Base-by-base conservation (phyloP, 2,888 invertebrate species). In the Urechis unicinctus region DNA sequence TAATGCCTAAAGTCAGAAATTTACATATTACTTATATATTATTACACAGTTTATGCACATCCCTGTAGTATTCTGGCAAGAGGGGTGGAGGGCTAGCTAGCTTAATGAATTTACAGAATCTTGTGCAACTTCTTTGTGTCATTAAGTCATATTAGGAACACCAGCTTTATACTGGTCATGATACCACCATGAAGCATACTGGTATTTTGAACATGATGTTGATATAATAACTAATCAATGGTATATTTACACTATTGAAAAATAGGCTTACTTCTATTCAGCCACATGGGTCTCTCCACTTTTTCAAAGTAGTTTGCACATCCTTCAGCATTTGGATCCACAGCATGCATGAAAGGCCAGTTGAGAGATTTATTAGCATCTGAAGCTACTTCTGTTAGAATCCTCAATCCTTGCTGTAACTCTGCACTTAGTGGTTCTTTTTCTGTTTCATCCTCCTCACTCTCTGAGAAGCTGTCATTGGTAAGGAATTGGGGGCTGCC, bases 201-300 rank as follows among this genome's bases (percentile, higher is more conserved):
- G n/a, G n/a, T n/a, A n/a, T 17, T 48, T 4, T 22, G 13, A 17
- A 45, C 13, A 9, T 17, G 45, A 17, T 17, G 22, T 17, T 17
- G 6, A 45, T n/a, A 48, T 25, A 48, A 25, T 48, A 13, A 48
- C 9, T 6, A n/a, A 22, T 21, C 22, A n/a, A 9, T 50, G 36
- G 21, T 30, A 28, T 5, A 28, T 24, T 28, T 2, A n/a, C n/a
- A 3, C 17, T 49, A 28, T 49, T 3, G 28, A 2, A 17, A 22
- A 36, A 21, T 21, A 28, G 30, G 6, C 78, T 72, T 66, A 81
- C 81, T 79, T 69, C 79, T 77, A 49, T 66, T 72, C 9, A 82
- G 68, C 79, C 81, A 81, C 69, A 81, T 77, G 4, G 81, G 81
- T 46, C 77, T 69, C 41, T 75, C 70, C 24, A 82, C 73, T 26